Conservation (phyloP, 2,888 invertebrate species). For the Philaethria dido region DNA sequence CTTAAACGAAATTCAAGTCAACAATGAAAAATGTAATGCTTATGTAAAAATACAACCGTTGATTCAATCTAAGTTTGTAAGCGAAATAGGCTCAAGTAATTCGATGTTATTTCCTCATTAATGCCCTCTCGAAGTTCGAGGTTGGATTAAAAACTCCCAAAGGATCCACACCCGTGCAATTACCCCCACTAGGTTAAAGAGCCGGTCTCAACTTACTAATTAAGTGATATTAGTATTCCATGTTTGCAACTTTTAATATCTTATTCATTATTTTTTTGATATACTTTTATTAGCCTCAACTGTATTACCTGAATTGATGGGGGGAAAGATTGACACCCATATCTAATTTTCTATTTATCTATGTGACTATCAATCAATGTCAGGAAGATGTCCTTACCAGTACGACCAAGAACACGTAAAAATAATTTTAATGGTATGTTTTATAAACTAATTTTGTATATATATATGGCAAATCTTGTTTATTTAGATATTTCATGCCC, state of each 20-base stretch:
- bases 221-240: constrained; percentile 30
- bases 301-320: too few relatives aligned
- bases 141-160: constrained; percentile 77
- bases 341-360: too few relatives aligned
- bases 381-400: not conserved
- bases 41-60: constrained; percentile 68
- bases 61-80: constrained; percentile 77
- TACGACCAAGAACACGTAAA: too few relatives aligned
- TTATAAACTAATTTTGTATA: too few relatives aligned
- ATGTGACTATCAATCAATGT: too few relatives aligned
- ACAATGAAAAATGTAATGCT: constrained; percentile 65
- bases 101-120: constrained; percentile 79
- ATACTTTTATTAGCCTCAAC: not conserved
- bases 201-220: constrained; percentile 32
- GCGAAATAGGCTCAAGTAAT: constrained; percentile 58
- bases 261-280: not conserved
- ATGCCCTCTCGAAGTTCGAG: constrained; percentile 69
- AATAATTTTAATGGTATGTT: too few relatives aligned
- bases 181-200: constrained; percentile 37
- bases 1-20: not conserved
- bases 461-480: too few relatives aligned
- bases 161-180: constrained; percentile 59
- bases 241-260: constrained; percentile 7
- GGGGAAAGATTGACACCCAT: too few relatives aligned
- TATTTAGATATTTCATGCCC: too few relatives aligned